Conservation (phyloP, 2,797 vertebrate genomes). For the Garrulus glandarius region DNA sequence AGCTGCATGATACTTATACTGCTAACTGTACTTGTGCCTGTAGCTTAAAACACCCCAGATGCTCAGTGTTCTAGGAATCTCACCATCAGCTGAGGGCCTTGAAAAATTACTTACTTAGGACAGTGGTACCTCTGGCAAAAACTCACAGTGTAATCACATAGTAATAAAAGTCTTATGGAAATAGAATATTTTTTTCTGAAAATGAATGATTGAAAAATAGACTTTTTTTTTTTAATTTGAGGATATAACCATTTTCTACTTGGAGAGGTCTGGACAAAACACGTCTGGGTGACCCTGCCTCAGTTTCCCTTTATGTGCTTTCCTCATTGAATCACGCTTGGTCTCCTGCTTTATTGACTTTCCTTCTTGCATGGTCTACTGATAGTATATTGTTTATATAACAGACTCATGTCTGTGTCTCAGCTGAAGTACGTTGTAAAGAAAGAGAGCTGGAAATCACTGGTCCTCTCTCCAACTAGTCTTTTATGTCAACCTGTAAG, state of each 20-base stretch:
- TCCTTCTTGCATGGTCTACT: background rate
- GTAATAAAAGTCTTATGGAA: background rate
- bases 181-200: background rate
- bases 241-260: background rate
- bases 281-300: background rate
- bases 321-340: background rate
- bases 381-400: background rate
- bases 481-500: background rate
- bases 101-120: background rate
- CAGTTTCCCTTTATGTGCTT: background rate
- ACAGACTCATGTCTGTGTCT: background rate
- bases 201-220: background rate
- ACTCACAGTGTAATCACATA: background rate
- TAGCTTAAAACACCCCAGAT: background rate
- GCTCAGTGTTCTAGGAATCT: background rate
- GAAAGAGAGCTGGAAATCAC: background rate
- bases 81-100: background rate
- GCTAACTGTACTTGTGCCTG: background rate
- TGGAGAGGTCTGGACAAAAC: background rate
- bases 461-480: background rate
- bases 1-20: background rate
- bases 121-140: background rate
- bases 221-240: background rate
- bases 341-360: background rate
- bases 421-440: background rate